Base-by-base conservation (phyloP, 2,797 vertebrate genomes). In the Chromis chromis region DNA sequence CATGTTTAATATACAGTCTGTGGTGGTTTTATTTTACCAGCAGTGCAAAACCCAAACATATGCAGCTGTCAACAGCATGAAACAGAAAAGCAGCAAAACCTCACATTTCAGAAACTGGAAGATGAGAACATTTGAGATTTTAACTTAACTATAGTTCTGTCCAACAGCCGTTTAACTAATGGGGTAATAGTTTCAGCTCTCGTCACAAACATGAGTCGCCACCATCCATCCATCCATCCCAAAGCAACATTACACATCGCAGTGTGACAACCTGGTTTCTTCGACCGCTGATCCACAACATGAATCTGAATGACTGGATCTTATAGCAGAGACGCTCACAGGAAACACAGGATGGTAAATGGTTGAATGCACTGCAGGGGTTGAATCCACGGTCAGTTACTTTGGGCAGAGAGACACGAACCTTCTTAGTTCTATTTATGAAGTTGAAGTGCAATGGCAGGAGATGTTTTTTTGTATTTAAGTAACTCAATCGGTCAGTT, bases 391-490 rank as follows among this genome's bases (percentile, higher is more conserved):
- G 1, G 40, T 58, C 9, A 0, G 40, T 64, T 24, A 25, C 19
- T 31, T 65, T 64, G 57, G 74, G 76, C 65, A 50, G 62, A 74
- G 46, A 65, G 55, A 65, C 58, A 24, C 53, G 0, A 36, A 72
- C 21, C 52, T 46, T 65, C 40, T 42, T 17, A 78, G 72, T 69
- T 85, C 78, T 90, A 90, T 92, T 92, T 87, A 92, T 91, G 77
- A 90, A 88, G 89, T 64, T 48, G 3, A 90, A 88, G 89, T 92
- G 87, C 87, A 91, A 91, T 91, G 86, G 55, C 59, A 31, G 81
- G 67, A 84, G 50, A 22, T 54, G 6, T 66, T 52, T 74, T 79
- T 82, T 88, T 71, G 59, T 91, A 90, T 93, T 91, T 93, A 91
- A 89, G 54, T 86, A 42, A 36, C 40, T 78, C 12, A 0, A 49